Evolutionary conservation across 2,888 invertebrate species (phyloP), one percentile per base, ranked within the genome.

Genomic region (Lymantria dispar): DNA sequence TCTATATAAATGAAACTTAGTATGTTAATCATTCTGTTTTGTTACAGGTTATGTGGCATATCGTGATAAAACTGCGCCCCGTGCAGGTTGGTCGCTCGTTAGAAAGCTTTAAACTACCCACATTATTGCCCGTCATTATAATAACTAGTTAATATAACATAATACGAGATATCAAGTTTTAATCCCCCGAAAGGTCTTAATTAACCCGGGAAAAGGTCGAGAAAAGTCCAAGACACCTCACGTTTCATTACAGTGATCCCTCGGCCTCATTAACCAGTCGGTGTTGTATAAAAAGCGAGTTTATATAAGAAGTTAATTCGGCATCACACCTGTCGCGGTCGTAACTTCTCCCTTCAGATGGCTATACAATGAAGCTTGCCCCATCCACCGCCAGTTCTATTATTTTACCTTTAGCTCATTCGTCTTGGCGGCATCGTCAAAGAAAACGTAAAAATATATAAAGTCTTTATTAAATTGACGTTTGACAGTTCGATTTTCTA

Each of bases 281-380:
- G 80, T 78, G 78, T 76, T 86, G 84, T 82, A 85, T 84, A 88
- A 89, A 88, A 89, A 85, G 82, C 68, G 79, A 79, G 79, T 84
- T 85, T 88, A 85, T 87, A 87, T 84, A 86, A 87, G 83, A 87
- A 85, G 87, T 90, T 89, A 88, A 91, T 90, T 89, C 85, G 78
- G 74, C 83, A 85, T 87, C 87, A 84, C 90, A 91, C 90, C 90
- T 90, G 90, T 88, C 88, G 74, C 78, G 83, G 75, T 88, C 89
- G 85, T 90, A 90, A 90, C 86, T 89, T 83, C 70, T 76, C 83
- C 87, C 83, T 73, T 76, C 74, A 78, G 77, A 88, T 85, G 69
- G 82, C 76, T 83, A 78, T 78, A 89, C 88, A 87, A 89, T 87
- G 85, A 83, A 85, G 80, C 77, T 74, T 79, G 76, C 78, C 78